phyloP scores from a whole-genome alignment of 2,888 invertebrate genomes.

The Nycteola revayana region DNA sequence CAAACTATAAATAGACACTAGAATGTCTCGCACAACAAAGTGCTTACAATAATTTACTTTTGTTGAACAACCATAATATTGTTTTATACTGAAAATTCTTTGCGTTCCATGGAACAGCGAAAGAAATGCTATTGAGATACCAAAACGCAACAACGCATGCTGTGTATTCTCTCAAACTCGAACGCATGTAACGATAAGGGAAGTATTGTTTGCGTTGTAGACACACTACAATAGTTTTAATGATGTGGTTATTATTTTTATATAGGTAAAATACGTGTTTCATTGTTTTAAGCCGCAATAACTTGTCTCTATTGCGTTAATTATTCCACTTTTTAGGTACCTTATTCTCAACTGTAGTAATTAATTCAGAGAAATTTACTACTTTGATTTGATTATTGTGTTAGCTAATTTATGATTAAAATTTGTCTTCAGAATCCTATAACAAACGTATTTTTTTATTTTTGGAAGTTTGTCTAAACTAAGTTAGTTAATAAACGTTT shows the following conservation, averaged over 20 bases:
- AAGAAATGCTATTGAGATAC: conserved; percentile 27
- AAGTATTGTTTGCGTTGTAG: conserved; percentile 9
- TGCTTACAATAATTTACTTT: conserved; percentile 6
- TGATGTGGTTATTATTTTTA: too few relatives aligned
- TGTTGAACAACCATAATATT: conserved; percentile 19
- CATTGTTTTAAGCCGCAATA: not conserved
- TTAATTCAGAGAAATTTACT: too few relatives aligned
- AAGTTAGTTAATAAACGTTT: too few relatives aligned
- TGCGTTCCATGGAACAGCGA: conserved; percentile 19
- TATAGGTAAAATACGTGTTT: too few relatives aligned
- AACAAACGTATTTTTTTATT: too few relatives aligned
- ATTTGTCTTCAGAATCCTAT: too few relatives aligned
- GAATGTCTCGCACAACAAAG: conserved; percentile 7
- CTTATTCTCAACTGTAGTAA: too few relatives aligned
- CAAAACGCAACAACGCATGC: conserved; percentile 23
- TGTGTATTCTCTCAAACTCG: conserved; percentile 9
- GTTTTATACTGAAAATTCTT: conserved; percentile 16
- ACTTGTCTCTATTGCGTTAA: too few relatives aligned
- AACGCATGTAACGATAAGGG: conserved; percentile 31
- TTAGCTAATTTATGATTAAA: too few relatives aligned
- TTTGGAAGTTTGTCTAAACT: too few relatives aligned
- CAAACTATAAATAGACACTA: conserved; percentile 16
- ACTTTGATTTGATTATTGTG: too few relatives aligned
- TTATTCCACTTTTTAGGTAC: too few relatives aligned
- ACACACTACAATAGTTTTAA: not conserved